Conservation (phyloP, 1,140 invertebrate species). For the Saccostrea cuccullata region DNA sequence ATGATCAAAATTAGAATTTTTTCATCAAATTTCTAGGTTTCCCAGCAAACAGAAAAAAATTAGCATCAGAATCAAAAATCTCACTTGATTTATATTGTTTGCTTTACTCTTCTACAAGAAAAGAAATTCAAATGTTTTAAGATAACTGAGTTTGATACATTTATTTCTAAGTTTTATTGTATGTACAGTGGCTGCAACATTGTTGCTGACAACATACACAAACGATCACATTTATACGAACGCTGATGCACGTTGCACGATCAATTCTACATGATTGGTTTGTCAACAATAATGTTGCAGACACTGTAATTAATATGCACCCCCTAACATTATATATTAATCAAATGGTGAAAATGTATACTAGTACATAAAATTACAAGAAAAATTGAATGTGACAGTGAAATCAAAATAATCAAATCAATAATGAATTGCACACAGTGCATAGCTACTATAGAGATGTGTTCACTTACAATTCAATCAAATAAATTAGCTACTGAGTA, state of each 20-base stretch:
- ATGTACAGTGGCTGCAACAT: too few relatives aligned
- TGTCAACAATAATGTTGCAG: too few relatives aligned
- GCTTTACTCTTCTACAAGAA: conserved; percentile 9
- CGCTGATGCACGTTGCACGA: too few relatives aligned
- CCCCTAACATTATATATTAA: not conserved
- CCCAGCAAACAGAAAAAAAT: conserved; percentile 3
- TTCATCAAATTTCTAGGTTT: not conserved
- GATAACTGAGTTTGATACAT: not conserved
- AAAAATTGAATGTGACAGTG: conserved; percentile 2
- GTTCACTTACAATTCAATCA: too few relatives aligned
- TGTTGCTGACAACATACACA: too few relatives aligned
- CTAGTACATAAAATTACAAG: not conserved
- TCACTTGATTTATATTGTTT: conserved; percentile 19
- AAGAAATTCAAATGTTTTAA: not conserved
- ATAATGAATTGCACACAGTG: not conserved
- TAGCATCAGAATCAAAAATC: not conserved
- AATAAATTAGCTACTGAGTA: too few relatives aligned
- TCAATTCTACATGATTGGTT: too few relatives aligned
- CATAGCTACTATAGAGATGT: not conserved
- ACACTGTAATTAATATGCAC: not conserved
- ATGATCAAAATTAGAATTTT: too few relatives aligned
- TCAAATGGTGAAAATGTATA: not conserved
- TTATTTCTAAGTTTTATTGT: too few relatives aligned
- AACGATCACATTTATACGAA: too few relatives aligned
- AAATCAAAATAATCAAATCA: not conserved